A percentile compares a stretch with the other conserved stretches of the same genome.
Conservation (phyloP, 1,140 invertebrate genomes). For the Ooceraea biroi region DNA sequence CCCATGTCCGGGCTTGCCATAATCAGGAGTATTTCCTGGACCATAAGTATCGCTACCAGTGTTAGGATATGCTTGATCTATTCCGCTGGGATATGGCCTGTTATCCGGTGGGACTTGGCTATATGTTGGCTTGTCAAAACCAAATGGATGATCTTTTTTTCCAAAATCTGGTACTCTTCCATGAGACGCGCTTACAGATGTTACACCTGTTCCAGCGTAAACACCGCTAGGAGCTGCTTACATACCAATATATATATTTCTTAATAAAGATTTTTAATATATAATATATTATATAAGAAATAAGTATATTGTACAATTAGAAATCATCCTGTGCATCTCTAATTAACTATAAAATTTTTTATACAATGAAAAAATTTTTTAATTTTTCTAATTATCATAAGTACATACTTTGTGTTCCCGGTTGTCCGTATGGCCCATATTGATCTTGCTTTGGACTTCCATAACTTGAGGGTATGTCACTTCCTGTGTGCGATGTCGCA, state of each 20-base stretch:
- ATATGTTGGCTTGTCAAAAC: not conserved
- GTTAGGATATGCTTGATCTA: not conserved
- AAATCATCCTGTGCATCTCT: not conserved
- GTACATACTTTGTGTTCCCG: not conserved
- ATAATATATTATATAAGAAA: not conserved
- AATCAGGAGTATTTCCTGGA: not conserved
- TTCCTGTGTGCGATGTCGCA: not conserved
- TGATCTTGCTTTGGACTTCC: not conserved
- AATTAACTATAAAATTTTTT: not conserved
- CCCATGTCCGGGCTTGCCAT: not conserved
- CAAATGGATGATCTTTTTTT: constrained; percentile 17
- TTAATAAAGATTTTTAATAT: not conserved
- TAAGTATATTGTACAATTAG: not conserved
- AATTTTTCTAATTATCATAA: not conserved
- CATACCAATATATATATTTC: not conserved
- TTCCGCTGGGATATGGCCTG: not conserved
- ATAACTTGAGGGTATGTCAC: not conserved
- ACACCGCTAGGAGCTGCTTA: not conserved
- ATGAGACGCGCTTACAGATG: constrained; percentile 1
- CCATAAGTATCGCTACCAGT: not conserved
- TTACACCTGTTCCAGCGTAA: not conserved
- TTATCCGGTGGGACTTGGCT: not conserved
- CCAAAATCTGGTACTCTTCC: not conserved
- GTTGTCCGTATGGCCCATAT: not conserved
- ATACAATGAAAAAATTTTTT: not conserved